Percentiles rank a stretch among this genome's conserved stretches.
phyloP scores from a whole-genome alignment of 2,113 vertebrate species.

The Carollia perspicillata region DNA sequence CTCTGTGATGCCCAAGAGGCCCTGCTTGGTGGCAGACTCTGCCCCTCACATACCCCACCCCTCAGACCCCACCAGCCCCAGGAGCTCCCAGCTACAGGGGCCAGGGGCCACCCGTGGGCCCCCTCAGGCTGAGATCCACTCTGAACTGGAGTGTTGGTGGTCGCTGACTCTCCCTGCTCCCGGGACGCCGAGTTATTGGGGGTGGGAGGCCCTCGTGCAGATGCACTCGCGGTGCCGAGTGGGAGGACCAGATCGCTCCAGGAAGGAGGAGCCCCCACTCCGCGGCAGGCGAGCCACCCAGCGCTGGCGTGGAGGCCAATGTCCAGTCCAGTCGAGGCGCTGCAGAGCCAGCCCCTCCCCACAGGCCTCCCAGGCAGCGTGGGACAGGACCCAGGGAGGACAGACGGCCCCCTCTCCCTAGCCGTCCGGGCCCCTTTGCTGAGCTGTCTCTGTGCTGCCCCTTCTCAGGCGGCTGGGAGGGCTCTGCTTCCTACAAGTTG shows the following conservation, averaged over 20 bases:
- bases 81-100: neutral
- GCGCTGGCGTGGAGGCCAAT: neutral
- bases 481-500: conserved; percentile 89
- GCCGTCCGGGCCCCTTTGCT: neutral
- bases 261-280: neutral
- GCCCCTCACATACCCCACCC: neutral
- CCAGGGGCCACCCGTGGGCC: neutral
- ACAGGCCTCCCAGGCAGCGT: rapidly evolving
- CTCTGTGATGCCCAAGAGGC: neutral
- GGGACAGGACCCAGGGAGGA: neutral
- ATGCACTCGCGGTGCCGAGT: rapidly evolving
- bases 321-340: neutral
- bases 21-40: neutral
- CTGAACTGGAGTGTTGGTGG: neutral
- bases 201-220: neutral
- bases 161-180: neutral
- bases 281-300: neutral
- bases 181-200: neutral
- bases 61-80: neutral
- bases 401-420: rapidly evolving
- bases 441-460: neutral
- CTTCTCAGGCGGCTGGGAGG: conserved; percentile 95
- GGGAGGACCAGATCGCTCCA: neutral
- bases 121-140: neutral
- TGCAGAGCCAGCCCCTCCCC: neutral